Percentiles rank a stretch among this genome's conserved stretches.
Conservation (phyloP, 1,140 invertebrate species). For the Anagrus nilaparvatae region DNA sequence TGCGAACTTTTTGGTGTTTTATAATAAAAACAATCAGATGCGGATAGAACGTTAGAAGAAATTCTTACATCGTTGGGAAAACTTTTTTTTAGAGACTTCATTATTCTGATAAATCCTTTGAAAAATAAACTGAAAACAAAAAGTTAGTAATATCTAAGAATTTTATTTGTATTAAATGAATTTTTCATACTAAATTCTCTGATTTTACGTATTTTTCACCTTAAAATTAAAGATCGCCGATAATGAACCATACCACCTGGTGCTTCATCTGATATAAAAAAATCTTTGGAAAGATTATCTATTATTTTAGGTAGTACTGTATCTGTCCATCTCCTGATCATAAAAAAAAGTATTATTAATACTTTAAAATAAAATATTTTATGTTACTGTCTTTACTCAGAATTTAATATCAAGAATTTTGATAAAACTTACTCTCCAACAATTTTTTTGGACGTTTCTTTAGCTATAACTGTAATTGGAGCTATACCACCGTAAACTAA, state of each 20-base stretch:
- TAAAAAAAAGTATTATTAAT: slow-evolving; percentile 12
- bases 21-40: slow-evolving; percentile 51
- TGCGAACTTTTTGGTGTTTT: slow-evolving; percentile 59
- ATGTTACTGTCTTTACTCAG: neutral
- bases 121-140: slow-evolving; percentile 68
- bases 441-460: slow-evolving; percentile 53
- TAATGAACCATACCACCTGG: slow-evolving; percentile 89
- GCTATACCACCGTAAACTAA: slow-evolving; percentile 87
- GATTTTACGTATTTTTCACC: slow-evolving; percentile 18
- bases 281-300: slow-evolving; percentile 57
- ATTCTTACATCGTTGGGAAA: slow-evolving; percentile 32
- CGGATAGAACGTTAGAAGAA: slow-evolving; percentile 41
- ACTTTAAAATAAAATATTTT: neutral
- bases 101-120: slow-evolving; percentile 72
- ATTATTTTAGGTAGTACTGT: slow-evolving; percentile 55
- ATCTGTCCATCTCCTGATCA: slow-evolving; percentile 58
- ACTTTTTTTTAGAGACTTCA: slow-evolving; percentile 43
- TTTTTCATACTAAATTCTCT: neutral
- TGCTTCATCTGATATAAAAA: slow-evolving; percentile 63
- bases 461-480: slow-evolving; percentile 70
- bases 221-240: slow-evolving; percentile 66
- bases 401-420: too few species aligned
- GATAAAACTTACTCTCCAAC: slow-evolving; percentile 47
- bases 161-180: neutral
- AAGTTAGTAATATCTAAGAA: slow-evolving; percentile 1